Evolutionary conservation across 2,888 invertebrate genomes (phyloP).

Genomic region (Oligia strigilis): DNA sequence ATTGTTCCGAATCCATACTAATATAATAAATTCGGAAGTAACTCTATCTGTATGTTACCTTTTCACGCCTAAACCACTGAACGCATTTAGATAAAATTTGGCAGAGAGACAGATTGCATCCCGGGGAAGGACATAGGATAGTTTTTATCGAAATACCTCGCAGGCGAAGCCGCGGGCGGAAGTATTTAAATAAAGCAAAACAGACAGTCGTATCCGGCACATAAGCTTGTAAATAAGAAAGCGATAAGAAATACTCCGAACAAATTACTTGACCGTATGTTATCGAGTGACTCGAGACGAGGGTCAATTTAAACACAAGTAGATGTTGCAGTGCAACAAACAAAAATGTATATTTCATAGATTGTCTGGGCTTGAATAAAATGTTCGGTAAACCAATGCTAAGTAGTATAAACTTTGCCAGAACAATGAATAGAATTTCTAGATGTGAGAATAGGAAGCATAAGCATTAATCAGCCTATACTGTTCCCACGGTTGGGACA

Average conservation of each 20-base stretch:
- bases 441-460: no score
- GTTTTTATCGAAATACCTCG: no score
- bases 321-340: slow-evolving; percentile 47
- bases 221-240: slow-evolving; percentile 33
- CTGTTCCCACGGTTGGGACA: no score
- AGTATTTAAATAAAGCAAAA: neutral
- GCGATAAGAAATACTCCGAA: slow-evolving; percentile 48
- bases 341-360: neutral
- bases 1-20: no score
- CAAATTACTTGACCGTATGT: slow-evolving; percentile 40
- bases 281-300: slow-evolving; percentile 51
- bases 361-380: neutral
- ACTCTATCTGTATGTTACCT: no score
- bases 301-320: slow-evolving; percentile 61
- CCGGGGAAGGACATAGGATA: no score
- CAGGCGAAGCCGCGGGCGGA: no score
- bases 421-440: neutral
- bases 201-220: neutral
- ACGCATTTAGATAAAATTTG: no score
- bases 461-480: no score
- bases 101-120: no score
- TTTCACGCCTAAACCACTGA: no score
- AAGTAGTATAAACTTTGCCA: neutral
- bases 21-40: no score
- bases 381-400: neutral